phyloP scores from a whole-genome alignment of 2,888 invertebrate species.

The Didymodactylos carnosus region DNA sequence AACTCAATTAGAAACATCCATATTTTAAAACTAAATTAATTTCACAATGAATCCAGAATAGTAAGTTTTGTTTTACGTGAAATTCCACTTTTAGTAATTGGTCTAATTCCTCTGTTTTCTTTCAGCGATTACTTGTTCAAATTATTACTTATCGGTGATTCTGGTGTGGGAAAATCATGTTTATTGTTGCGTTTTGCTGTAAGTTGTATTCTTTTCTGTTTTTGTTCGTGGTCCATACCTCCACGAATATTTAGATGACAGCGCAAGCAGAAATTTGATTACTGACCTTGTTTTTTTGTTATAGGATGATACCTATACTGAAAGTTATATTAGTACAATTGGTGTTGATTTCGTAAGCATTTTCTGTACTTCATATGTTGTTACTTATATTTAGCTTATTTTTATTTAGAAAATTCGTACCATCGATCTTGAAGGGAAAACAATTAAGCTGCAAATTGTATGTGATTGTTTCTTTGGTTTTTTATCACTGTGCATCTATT shows the following conservation, averaged over 20 bases:
- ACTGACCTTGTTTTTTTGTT: constrained; percentile 18
- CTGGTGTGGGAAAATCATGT: constrained; percentile 70
- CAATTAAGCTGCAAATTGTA: constrained; percentile 92
- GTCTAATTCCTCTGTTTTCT: too few relatives aligned
- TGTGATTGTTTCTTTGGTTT: constrained; percentile 33
- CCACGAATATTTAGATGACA: neutral
- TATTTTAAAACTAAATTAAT: too few relatives aligned
- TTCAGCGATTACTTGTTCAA: constrained; percentile 77
- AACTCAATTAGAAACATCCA: too few relatives aligned
- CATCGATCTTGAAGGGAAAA: constrained; percentile 93
- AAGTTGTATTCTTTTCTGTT: constrained; percentile 16
- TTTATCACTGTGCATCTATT: neutral
- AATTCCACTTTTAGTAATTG: too few relatives aligned
- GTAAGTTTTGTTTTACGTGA: neutral
- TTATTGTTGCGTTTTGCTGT: constrained; percentile 27
- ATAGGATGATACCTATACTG: constrained; percentile 94
- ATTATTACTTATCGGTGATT: constrained; percentile 87
- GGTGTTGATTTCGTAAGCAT: constrained; percentile 90
- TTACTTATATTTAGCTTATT: constrained; percentile 18
- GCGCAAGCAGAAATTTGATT: neutral
- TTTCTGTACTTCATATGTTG: neutral
- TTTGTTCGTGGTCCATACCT: neutral
- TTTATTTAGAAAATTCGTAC: constrained; percentile 80
- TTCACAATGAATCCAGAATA: neutral
- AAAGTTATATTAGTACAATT: constrained; percentile 99